phyloP scores from a whole-genome alignment of 1,140 invertebrate species.

The Rhopalosiphum maidis region DNA sequence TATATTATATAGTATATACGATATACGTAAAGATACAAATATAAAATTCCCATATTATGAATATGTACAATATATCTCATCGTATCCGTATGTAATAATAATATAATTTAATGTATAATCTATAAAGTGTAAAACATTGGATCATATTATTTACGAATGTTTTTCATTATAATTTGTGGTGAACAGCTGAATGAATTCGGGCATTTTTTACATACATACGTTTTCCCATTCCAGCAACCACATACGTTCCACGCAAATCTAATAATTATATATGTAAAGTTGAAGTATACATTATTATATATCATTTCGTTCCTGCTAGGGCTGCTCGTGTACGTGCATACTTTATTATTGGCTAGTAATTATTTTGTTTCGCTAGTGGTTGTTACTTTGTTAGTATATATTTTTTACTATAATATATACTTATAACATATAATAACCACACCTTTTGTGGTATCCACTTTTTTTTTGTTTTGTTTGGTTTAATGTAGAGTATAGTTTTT shows the following conservation, averaged over 20 bases:
- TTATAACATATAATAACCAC: neutral
- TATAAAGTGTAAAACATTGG: neutral
- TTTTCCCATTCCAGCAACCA: neutral
- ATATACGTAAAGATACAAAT: too few species aligned
- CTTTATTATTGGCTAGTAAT: neutral
- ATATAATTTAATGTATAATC: too few species aligned
- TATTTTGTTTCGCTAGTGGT: neutral
- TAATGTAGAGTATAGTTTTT: neutral
- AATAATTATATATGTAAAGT: neutral
- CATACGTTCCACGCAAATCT: neutral
- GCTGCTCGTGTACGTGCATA: neutral
- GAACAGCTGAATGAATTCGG: neutral
- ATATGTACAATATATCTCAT: too few species aligned
- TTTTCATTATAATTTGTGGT: neutral
- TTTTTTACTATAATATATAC: neutral
- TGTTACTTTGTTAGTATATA: neutral
- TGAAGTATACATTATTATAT: neutral
- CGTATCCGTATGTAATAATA: too few species aligned
- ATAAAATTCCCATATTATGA: too few species aligned
- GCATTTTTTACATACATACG: neutral
- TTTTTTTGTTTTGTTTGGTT: neutral
- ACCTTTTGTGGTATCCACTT: neutral
- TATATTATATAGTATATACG: too few species aligned
- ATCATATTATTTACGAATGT: neutral
- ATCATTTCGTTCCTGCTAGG: neutral